These are phyloP conservation scores for Fukomys damarensis DNA, from an alignment of 2,113 vertebrate genomes.

Conservation along the genomic window DNA sequence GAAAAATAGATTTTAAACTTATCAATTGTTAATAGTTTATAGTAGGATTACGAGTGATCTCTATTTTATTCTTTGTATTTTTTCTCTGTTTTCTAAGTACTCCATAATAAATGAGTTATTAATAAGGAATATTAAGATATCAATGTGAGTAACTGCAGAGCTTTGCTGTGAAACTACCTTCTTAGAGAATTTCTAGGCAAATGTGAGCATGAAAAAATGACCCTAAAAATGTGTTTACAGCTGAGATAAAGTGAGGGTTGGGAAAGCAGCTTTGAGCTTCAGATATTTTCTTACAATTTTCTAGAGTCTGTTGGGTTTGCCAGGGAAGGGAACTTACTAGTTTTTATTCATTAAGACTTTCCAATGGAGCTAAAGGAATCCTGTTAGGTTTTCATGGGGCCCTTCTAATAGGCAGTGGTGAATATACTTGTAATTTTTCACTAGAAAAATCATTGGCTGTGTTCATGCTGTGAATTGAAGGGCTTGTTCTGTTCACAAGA, in stretches of 20 bases:
- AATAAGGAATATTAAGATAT: not conserved
- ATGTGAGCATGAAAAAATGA: not conserved
- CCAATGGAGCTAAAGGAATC: not conserved
- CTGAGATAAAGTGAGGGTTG: not conserved
- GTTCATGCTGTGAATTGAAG: not conserved
- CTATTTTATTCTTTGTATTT: not conserved
- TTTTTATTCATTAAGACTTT: not conserved
- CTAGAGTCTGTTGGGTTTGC: not conserved
- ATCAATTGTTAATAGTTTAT: not conserved
- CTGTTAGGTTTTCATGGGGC: not conserved
- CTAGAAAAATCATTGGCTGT: not conserved
- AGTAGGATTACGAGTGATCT: not conserved
- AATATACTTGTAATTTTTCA: not conserved
- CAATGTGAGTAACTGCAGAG: not conserved
- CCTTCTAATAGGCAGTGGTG: not conserved
- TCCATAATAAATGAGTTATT: not conserved
- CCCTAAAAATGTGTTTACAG: not conserved
- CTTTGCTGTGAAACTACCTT: not conserved
- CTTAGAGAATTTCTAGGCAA: not conserved
- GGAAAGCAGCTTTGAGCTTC: not conserved
- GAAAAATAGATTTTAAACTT: not conserved
- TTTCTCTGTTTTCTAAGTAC: not conserved
- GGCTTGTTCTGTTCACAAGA: not conserved
- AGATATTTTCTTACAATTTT: not conserved
- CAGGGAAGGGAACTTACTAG: not conserved